Conservation (phyloP, 2,797 vertebrate species). For the Anomalospiza imberbis region DNA sequence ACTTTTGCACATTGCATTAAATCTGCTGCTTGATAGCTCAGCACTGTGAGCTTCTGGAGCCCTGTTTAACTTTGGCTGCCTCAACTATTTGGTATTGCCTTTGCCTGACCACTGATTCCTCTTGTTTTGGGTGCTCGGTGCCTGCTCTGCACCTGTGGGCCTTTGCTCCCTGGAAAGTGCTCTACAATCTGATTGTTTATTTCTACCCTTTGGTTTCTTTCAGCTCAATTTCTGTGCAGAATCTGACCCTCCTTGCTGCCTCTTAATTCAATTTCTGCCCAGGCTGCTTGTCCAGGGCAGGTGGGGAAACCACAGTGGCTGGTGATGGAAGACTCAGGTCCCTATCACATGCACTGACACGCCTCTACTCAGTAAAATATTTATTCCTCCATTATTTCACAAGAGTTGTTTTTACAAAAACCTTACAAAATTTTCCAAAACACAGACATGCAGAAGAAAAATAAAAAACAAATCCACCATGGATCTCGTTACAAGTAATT, state of each 20-base stretch:
- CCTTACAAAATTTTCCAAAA: constrained; percentile 47
- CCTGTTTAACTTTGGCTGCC: neutral
- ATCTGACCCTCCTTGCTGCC: neutral
- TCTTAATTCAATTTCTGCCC: neutral
- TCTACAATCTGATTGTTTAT: neutral
- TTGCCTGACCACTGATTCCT: neutral
- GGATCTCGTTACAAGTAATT: constrained; percentile 34
- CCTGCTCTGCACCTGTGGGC: neutral
- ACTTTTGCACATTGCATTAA: neutral
- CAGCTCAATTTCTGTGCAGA: neutral
- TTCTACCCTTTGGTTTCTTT: neutral
- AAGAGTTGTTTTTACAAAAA: constrained; percentile 62
- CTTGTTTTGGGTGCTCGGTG: neutral
- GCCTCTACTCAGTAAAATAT: constrained; percentile 50
- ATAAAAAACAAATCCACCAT: neutral
- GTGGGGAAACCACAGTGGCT: neutral
- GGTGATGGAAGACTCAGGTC: neutral
- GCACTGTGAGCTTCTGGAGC: neutral
- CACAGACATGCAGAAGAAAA: constrained; percentile 38
- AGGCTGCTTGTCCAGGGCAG: neutral
- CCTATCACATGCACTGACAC: neutral
- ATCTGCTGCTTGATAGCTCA: neutral
- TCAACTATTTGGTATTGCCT: accelerated
- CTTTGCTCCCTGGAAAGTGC: neutral
- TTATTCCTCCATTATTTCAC: constrained; percentile 56